These are phyloP conservation scores for Pseudocheirus occidentalis DNA, from an alignment of 2,797 vertebrate genomes.

Conservation along the genomic window DNA sequence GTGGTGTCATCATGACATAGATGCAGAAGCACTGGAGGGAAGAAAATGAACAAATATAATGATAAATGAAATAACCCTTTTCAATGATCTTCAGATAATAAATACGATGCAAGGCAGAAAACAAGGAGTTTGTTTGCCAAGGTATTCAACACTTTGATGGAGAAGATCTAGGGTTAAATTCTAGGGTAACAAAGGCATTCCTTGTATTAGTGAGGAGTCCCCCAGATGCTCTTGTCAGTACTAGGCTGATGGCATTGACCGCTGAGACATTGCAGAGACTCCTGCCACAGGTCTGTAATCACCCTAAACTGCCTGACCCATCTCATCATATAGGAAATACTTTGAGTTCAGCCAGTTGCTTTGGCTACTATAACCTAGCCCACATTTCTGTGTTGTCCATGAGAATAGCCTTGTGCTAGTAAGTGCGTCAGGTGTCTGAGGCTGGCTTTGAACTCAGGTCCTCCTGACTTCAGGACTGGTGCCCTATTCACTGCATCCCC, in stretches of 20 bases:
- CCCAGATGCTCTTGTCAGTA: neutral
- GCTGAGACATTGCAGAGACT: neutral
- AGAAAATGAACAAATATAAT: neutral
- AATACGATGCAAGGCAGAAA: neutral
- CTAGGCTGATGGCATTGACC: neutral
- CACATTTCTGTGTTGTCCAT: neutral
- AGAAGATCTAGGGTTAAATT: neutral
- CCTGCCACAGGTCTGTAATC: neutral
- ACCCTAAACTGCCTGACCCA: neutral
- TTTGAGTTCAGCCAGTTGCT: neutral
- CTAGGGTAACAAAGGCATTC: neutral
- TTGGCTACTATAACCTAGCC: neutral
- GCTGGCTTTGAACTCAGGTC: no score
- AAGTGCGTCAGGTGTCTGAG: no score
- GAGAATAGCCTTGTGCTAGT: neutral
- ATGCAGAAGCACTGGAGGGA: neutral
- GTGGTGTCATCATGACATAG: neutral
- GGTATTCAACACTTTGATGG: neutral
- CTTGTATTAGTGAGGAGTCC: neutral
- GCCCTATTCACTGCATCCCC: no score
- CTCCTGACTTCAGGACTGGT: no score
- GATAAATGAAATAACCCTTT: neutral
- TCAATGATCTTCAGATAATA: neutral
- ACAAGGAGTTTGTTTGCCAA: neutral
- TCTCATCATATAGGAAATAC: neutral